phyloP scores from a whole-genome alignment of 1,140 invertebrate species.

The Heliothis virescens region DNA sequence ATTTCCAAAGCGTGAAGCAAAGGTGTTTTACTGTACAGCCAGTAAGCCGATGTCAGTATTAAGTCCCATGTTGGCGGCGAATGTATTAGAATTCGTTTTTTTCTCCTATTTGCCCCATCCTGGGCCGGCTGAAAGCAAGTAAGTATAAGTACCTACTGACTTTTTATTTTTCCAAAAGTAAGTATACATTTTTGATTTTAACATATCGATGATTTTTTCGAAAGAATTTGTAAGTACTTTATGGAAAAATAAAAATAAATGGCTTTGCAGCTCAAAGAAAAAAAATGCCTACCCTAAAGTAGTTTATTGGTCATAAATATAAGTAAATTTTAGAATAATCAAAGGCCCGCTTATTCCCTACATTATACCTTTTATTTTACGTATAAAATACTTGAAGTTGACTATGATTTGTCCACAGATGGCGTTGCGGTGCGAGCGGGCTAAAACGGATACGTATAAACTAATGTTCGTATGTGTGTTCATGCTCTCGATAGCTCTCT shows the following conservation, averaged over 20 bases:
- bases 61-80: slow-evolving; percentile 2
- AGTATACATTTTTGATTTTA: background rate
- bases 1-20: background rate
- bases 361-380: background rate
- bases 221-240: too few species aligned
- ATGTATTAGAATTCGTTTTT: slow-evolving; percentile 31
- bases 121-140: slow-evolving; percentile 9
- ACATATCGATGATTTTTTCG: background rate
- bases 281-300: too few species aligned
- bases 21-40: background rate
- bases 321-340: too few species aligned
- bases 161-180: slow-evolving; percentile 19
- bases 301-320: too few species aligned
- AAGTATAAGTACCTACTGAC: slow-evolving; percentile 7
- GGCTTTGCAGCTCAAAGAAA: too few species aligned
- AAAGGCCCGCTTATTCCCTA: too few species aligned
- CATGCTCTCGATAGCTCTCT: slow-evolving; percentile 3
- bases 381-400: background rate
- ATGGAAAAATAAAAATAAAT: too few species aligned
- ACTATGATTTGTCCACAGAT: slow-evolving; percentile 49
- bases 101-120: slow-evolving; percentile 35
- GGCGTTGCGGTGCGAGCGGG: slow-evolving; percentile 20
- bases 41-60: slow-evolving; percentile 10
- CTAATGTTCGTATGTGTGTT: slow-evolving; percentile 39
- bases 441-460: slow-evolving; percentile 40